phyloP scores from a whole-genome alignment of 1,140 invertebrate species.

The Pseudomyrmex sp. region DNA sequence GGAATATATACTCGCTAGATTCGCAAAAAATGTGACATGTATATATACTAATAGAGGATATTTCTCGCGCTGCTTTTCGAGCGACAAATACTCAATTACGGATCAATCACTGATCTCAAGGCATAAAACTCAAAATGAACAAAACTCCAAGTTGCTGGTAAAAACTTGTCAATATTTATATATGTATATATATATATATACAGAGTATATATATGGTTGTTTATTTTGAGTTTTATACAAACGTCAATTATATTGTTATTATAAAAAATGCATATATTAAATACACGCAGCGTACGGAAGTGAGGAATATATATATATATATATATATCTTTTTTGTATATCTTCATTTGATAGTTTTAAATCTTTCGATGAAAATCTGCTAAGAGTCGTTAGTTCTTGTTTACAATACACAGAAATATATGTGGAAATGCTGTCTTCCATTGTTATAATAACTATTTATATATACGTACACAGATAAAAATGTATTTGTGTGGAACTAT shows the following conservation, averaged over 20 bases:
- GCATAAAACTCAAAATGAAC: slow-evolving; percentile 47
- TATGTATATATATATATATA: no score
- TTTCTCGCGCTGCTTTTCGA: neutral
- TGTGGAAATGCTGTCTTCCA: slow-evolving; percentile 60
- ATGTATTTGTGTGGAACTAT: slow-evolving; percentile 56
- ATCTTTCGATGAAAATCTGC: slow-evolving; percentile 45
- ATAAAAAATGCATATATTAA: slow-evolving; percentile 65
- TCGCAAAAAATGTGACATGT: slow-evolving; percentile 14
- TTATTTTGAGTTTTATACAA: no score
- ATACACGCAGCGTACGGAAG: slow-evolving; percentile 37
- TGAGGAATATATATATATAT: slow-evolving; percentile 59
- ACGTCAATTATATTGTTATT: slow-evolving; percentile 47
- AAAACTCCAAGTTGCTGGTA: slow-evolving; percentile 41
- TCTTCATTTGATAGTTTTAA: slow-evolving; percentile 43
- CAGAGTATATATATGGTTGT: no score
- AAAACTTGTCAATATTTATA: slow-evolving; percentile 41
- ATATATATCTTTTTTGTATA: no score
- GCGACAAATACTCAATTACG: slow-evolving; percentile 3
- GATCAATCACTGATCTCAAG: slow-evolving; percentile 56
- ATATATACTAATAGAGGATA: neutral
- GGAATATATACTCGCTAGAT: neutral
- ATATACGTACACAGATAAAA: slow-evolving; percentile 62
- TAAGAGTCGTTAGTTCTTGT: slow-evolving; percentile 31
- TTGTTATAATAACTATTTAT: slow-evolving; percentile 59
- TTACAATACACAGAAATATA: slow-evolving; percentile 61